Evolutionary conservation across 2,888 invertebrate species (phyloP).

Genomic region (Chymomyza amoena): DNA sequence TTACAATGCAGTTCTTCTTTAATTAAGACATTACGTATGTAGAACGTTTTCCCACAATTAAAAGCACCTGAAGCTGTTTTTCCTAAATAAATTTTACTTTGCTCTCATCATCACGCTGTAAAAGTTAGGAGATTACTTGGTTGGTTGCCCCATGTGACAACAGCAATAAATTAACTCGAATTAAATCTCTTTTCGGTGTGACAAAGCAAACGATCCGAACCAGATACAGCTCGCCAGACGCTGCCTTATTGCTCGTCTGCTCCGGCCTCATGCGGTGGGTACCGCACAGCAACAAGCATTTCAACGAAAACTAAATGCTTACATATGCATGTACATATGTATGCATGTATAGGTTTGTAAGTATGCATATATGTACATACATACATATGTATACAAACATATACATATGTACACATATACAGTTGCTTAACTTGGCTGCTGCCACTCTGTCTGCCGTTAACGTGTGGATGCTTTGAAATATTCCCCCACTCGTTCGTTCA

Average conservation of each 20-base stretch:
- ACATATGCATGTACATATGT: too few relatives aligned
- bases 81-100: constrained; percentile 57
- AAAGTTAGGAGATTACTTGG: neutral
- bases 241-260: constrained; percentile 3
- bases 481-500: neutral
- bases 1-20: too few relatives aligned
- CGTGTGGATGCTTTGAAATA: constrained; percentile 20
- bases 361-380: too few relatives aligned
- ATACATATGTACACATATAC: neutral
- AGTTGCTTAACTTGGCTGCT: constrained; percentile 26
- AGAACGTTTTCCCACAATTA: constrained; percentile 27
- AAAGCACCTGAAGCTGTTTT: constrained; percentile 55
- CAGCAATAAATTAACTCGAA: constrained; percentile 62
- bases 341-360: too few relatives aligned
- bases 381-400: too few relatives aligned
- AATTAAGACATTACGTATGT: neutral
- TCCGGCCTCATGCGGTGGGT: constrained; percentile 34
- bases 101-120: constrained; percentile 21
- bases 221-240: constrained; percentile 9
- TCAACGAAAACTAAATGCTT: constrained; percentile 54
- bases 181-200: constrained; percentile 51
- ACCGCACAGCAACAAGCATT: constrained; percentile 61
- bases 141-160: constrained; percentile 50
- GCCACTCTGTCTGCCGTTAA: constrained; percentile 70
- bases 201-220: neutral